Evolutionary conservation across 2,888 invertebrate species (phyloP).

Genomic region (Synergus laeviventris): DNA sequence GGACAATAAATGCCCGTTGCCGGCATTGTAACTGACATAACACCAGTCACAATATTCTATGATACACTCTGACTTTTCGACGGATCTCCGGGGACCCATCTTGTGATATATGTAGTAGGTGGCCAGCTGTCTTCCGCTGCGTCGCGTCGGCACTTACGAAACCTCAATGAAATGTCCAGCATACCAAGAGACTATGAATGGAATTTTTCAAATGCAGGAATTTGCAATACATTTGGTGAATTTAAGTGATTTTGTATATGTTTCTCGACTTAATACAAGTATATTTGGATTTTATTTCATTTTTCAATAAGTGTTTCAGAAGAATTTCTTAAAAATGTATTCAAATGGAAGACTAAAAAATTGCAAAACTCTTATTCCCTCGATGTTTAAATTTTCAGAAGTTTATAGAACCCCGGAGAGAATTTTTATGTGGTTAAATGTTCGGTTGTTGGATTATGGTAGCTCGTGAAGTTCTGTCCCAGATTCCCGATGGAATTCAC

Average conservation of each 20-base stretch:
- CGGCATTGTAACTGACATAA: conserved; percentile 50
- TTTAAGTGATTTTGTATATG: too few relatives aligned
- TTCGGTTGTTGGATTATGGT: neutral
- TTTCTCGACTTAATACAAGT: too few relatives aligned
- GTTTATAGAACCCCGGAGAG: too few relatives aligned
- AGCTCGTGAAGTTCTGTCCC: conserved; percentile 45
- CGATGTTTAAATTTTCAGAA: too few relatives aligned
- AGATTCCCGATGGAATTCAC: conserved; percentile 64
- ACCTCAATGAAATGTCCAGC: conserved; percentile 31
- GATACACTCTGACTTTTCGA: conserved; percentile 60
- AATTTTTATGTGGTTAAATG: neutral
- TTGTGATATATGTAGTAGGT: conserved; percentile 59
- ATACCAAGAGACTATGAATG: conserved; percentile 8
- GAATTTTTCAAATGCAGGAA: conserved; percentile 5
- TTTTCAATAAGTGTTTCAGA: neutral
- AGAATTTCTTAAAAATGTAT: too few relatives aligned
- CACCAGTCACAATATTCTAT: conserved; percentile 63
- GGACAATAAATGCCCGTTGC: conserved; percentile 62
- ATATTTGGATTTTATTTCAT: neutral
- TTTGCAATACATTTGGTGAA: neutral
- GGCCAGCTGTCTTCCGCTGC: conserved; percentile 40
- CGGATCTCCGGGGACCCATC: conserved; percentile 49
- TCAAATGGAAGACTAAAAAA: too few relatives aligned
- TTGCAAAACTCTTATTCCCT: too few relatives aligned
- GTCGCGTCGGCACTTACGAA: neutral